Percentiles rank a stretch among this genome's conserved stretches.
phyloP scores from a whole-genome alignment of 1,140 invertebrate genomes.

The Harlomillsia oculata region DNA sequence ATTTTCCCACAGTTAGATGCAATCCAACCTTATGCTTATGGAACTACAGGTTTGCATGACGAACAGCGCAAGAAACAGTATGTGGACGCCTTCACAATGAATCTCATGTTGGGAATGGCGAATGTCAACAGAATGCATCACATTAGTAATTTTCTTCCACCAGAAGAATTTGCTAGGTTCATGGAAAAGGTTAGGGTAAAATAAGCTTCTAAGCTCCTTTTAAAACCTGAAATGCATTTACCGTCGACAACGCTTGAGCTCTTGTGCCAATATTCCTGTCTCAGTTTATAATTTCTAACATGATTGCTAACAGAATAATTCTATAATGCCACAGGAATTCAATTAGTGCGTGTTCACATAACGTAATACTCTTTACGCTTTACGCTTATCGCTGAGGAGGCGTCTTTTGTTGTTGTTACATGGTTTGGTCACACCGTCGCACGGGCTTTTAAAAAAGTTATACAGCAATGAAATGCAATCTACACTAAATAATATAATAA shows the following conservation, averaged over 20 bases:
- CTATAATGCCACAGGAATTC: too few relatives aligned
- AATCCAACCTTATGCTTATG: slow-evolving; percentile 77
- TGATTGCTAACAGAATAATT: too few relatives aligned
- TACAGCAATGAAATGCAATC: too few relatives aligned
- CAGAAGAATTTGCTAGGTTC: slow-evolving; percentile 85
- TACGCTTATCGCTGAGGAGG: too few relatives aligned
- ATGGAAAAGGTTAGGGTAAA: slow-evolving; percentile 61
- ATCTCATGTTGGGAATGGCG: slow-evolving; percentile 70
- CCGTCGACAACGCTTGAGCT: background rate
- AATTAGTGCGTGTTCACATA: too few relatives aligned
- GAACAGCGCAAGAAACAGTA: slow-evolving; percentile 91
- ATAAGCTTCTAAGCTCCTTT: slow-evolving; percentile 7
- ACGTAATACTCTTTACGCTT: too few relatives aligned
- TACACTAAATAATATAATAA: too few relatives aligned
- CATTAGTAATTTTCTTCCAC: slow-evolving; percentile 91
- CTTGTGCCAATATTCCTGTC: slow-evolving; percentile 6
- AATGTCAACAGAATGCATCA: slow-evolving; percentile 89
- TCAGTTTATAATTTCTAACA: too few relatives aligned
- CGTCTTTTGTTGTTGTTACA: too few relatives aligned
- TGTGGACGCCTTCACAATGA: slow-evolving; percentile 45
- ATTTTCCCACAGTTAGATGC: slow-evolving; percentile 66
- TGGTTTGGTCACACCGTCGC: too few relatives aligned
- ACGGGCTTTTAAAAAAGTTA: too few relatives aligned
- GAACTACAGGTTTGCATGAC: slow-evolving; percentile 64
- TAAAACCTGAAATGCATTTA: too few relatives aligned